Conservation (phyloP, 2,888 invertebrate species). For the Osmoderma eremita region DNA sequence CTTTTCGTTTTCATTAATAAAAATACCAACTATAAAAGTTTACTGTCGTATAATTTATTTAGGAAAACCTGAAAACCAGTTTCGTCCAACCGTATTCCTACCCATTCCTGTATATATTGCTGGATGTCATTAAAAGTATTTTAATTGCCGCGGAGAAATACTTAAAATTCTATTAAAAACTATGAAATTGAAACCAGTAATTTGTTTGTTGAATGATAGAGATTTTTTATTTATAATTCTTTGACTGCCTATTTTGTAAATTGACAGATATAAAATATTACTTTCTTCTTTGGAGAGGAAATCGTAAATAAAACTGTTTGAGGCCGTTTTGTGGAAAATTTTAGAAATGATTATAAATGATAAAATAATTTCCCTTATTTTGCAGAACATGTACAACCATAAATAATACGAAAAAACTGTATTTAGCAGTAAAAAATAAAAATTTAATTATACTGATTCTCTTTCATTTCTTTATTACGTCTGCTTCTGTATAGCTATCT, state of each 20-base stretch:
- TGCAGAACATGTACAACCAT: no score
- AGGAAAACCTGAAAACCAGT: conserved; percentile 16
- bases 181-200: conserved; percentile 16
- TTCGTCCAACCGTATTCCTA: conserved; percentile 2
- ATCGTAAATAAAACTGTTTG: no score
- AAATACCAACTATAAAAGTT: conserved; percentile 4
- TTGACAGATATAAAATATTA: no score
- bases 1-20: conserved; percentile 17
- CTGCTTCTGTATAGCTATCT: no score
- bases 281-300: no score
- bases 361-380: no score
- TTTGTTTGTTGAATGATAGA: not conserved
- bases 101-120: not conserved
- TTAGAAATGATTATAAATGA: no score
- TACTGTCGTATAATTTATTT: conserved; percentile 14
- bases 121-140: conserved; percentile 13
- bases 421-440: no score
- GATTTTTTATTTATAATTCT: not conserved
- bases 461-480: no score
- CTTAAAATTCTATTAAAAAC: conserved; percentile 21
- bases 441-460: no score
- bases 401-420: no score
- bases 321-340: no score
- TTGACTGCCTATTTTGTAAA: not conserved
- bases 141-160: conserved; percentile 24